phyloP scores from a whole-genome alignment of 2,888 invertebrate genomes.

The Microdon myrmicae region DNA sequence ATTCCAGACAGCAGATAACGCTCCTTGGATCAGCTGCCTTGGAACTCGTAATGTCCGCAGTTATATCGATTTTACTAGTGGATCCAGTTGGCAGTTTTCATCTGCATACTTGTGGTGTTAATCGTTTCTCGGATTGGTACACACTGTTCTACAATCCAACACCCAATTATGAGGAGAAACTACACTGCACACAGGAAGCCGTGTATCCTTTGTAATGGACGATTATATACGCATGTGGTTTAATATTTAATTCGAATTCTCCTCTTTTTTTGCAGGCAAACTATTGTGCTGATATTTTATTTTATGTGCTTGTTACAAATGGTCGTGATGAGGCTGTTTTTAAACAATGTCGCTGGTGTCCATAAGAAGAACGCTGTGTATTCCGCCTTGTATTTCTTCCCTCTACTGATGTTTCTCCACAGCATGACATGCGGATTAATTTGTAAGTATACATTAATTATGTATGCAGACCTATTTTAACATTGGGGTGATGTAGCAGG shows the following conservation, averaged over 20 bases:
- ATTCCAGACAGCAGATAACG: constrained; percentile 76
- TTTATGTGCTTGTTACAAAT: constrained; percentile 83
- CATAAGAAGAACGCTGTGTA: constrained; percentile 86
- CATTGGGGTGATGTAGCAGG: no score
- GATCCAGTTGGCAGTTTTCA: constrained; percentile 83
- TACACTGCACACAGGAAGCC: constrained; percentile 97
- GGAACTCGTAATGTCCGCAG: constrained; percentile 81
- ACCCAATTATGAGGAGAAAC: constrained; percentile 86
- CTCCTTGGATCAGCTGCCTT: constrained; percentile 85
- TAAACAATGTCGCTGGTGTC: constrained; percentile 75
- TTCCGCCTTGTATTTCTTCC: constrained; percentile 93
- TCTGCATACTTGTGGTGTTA: constrained; percentile 82
- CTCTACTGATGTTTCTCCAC: constrained; percentile 85
- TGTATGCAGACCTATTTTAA: no score
- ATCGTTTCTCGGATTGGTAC: constrained; percentile 94
- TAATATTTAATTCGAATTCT: constrained; percentile 7
- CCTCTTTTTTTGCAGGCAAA: constrained; percentile 75
- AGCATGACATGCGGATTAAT: constrained; percentile 91
- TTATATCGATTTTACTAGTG: constrained; percentile 81
- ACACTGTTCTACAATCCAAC: constrained; percentile 93
- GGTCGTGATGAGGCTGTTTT: constrained; percentile 80
- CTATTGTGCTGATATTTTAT: constrained; percentile 91
- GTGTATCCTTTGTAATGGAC: constrained; percentile 92
- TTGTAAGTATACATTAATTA: constrained; percentile 84
- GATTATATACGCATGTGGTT: background rate